These are phyloP conservation scores for Lepidotrigona ventralis DNA, from an alignment of 1,140 invertebrate genomes.

Conservation along the genomic window DNA sequence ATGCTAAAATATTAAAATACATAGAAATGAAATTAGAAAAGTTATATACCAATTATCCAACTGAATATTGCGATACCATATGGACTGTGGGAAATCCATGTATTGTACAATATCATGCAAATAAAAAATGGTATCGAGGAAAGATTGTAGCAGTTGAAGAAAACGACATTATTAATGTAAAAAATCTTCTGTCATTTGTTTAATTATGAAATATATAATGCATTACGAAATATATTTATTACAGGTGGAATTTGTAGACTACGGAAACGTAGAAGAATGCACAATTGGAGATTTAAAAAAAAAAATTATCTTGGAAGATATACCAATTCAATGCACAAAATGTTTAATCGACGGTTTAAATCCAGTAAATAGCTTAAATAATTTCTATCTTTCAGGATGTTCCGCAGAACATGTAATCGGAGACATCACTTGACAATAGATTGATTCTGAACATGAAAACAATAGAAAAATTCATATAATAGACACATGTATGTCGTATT, in stretches of 20 bases:
- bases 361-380: conserved; percentile 68
- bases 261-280: conserved; percentile 80
- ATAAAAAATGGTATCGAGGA: conserved; percentile 82
- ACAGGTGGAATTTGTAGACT: conserved; percentile 80
- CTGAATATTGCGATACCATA: conserved; percentile 76
- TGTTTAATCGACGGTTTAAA: conserved; percentile 73
- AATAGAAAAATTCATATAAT: too few species aligned
- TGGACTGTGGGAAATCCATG: conserved; percentile 84
- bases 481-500: too few species aligned
- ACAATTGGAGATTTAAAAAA: conserved; percentile 80
- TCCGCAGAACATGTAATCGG: too few species aligned
- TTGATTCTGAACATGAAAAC: too few species aligned
- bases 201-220: conserved; percentile 16
- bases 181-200: conserved; percentile 3
- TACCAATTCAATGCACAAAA: conserved; percentile 80
- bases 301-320: conserved; percentile 81
- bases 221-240: conserved; percentile 5
- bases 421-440: too few species aligned
- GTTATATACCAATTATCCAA: conserved; percentile 76
- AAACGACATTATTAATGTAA: conserved; percentile 62
- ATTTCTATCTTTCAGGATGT: not conserved
- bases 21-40: conserved; percentile 74
- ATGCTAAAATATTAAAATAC: not conserved
- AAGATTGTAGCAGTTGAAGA: conserved; percentile 66
- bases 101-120: conserved; percentile 82